These are phyloP conservation scores for Eubucco bourcierii DNA, from an alignment of 2,113 vertebrate genomes.

Conservation along the genomic window DNA sequence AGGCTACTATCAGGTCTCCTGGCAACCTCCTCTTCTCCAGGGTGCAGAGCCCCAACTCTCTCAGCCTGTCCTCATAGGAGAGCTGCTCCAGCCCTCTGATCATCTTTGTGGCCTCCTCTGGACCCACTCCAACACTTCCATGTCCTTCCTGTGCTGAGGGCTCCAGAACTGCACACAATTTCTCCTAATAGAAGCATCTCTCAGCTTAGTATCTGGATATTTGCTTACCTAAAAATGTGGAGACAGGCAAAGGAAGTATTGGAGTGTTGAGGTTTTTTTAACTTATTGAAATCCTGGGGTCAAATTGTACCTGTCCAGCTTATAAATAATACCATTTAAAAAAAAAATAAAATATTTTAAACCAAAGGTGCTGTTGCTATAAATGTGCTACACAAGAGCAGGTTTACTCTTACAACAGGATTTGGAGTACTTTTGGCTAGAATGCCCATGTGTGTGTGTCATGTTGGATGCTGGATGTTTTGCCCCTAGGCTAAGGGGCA, in stretches of 20 bases:
- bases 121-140: no score
- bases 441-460: neutral
- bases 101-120: no score
- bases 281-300: neutral
- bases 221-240: neutral
- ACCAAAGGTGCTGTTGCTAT: neutral
- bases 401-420: neutral
- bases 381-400: neutral
- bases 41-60: no score
- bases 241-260: neutral
- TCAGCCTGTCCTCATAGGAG: no score
- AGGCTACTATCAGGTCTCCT: no score
- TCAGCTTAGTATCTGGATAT: neutral
- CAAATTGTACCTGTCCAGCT: neutral
- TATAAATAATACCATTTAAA: neutral
- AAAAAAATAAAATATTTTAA: no score
- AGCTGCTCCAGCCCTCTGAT: no score
- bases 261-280: accelerated
- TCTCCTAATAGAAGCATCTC: neutral
- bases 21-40: no score
- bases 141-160: no score
- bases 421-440: constrained; percentile 12
- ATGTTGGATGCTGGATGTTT: constrained; percentile 40
- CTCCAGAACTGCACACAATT: no score
- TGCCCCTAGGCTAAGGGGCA: constrained; percentile 27